phyloP scores from a whole-genome alignment of 1,140 invertebrate genomes.

The Dufourea novaeangliae region DNA sequence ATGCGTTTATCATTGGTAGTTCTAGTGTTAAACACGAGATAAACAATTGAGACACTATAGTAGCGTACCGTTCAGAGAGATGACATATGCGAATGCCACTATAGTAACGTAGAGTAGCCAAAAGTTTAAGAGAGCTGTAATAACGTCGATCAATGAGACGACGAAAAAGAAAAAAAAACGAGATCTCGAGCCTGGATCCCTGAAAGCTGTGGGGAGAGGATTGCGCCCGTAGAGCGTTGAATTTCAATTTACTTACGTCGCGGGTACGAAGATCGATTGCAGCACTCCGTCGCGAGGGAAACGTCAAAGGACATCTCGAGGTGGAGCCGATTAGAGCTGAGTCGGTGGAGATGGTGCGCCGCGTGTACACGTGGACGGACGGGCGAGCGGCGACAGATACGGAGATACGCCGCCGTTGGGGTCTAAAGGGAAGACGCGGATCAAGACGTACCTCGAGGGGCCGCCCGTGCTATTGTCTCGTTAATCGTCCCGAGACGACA shows the following conservation, averaged over 20 bases:
- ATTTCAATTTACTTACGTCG: constrained; percentile 41
- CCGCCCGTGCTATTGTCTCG: constrained; percentile 51
- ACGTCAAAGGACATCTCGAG: constrained; percentile 37
- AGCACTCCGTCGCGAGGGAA: not conserved
- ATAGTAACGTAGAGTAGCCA: too few relatives aligned
- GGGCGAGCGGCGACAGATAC: constrained; percentile 16
- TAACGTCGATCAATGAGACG: too few relatives aligned
- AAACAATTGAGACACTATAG: too few relatives aligned
- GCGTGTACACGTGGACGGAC: constrained; percentile 5
- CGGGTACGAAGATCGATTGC: constrained; percentile 33
- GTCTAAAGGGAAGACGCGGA: constrained; percentile 45
- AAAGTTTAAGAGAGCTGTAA: too few relatives aligned
- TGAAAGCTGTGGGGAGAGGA: not conserved
- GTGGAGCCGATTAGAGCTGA: constrained; percentile 31
- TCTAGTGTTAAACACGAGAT: too few relatives aligned
- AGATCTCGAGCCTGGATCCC: too few relatives aligned
- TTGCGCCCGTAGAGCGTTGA: not conserved
- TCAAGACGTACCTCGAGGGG: constrained; percentile 50
- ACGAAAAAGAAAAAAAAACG: not conserved
- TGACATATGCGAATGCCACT: too few relatives aligned
- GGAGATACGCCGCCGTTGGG: constrained; percentile 13
- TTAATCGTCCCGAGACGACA: constrained; percentile 62
- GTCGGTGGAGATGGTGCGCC: constrained; percentile 8
- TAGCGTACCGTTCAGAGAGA: too few relatives aligned
- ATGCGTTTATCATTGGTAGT: too few relatives aligned